A percentile compares a stretch with the other conserved stretches of the same genome.
Evolutionary conservation across 2,888 invertebrate species (phyloP).

Genomic region (Trilocha varians): DNA sequence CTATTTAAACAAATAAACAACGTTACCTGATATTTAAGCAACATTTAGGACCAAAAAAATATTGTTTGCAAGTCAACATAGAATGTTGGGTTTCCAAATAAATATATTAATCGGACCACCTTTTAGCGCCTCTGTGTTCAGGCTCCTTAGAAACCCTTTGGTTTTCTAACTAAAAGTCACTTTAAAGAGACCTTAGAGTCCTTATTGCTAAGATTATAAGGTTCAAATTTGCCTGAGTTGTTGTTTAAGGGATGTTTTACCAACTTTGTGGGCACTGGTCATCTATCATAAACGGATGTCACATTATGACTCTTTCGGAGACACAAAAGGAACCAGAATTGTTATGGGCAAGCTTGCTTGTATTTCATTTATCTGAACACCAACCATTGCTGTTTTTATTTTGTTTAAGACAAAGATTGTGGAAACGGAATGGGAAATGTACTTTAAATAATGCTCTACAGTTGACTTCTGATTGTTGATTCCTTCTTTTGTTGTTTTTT

Average conservation of each 20-base stretch:
- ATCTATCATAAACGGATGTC: slow-evolving; percentile 65
- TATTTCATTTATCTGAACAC: slow-evolving; percentile 2
- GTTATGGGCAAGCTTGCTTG: slow-evolving; percentile 24
- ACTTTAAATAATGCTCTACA: too few species aligned
- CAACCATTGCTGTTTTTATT: slow-evolving; percentile 10
- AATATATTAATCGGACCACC: slow-evolving; percentile 43
- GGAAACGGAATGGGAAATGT: too few species aligned
- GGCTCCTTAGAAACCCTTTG: slow-evolving; percentile 35
- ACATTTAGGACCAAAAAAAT: too few species aligned
- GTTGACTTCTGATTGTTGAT: too few species aligned
- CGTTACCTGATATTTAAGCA: too few species aligned
- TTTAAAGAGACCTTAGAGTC: too few species aligned
- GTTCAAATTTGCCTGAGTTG: slow-evolving; percentile 11
- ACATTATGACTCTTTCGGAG: slow-evolving; percentile 42
- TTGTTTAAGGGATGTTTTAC: neutral
- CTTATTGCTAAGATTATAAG: slow-evolving; percentile 10
- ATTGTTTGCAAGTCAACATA: slow-evolving; percentile 43
- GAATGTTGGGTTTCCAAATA: slow-evolving; percentile 20
- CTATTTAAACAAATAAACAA: too few species aligned
- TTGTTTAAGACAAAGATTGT: neutral
- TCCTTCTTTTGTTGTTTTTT: slow-evolving; percentile 8
- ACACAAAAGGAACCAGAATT: slow-evolving; percentile 27
- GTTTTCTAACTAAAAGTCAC: slow-evolving; percentile 16
- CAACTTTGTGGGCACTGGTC: slow-evolving; percentile 23
- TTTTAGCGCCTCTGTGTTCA: slow-evolving; percentile 64